These are phyloP conservation scores for Aptenodytes forsteri DNA, from an alignment of 2,113 vertebrate genomes.

Conservation along the genomic window DNA sequence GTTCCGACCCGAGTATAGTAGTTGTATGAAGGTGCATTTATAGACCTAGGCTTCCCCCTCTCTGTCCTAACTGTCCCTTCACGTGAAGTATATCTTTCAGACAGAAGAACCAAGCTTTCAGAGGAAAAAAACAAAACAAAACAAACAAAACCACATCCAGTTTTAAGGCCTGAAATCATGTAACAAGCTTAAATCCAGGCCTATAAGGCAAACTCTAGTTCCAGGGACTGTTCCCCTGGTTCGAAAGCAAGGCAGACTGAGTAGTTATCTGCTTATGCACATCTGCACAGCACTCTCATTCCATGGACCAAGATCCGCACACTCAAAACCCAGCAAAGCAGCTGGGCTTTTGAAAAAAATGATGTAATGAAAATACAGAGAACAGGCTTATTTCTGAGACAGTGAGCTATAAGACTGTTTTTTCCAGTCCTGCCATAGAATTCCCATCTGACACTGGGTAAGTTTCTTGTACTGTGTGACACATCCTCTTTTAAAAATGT, in stretches of 20 bases:
- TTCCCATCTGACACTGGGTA: not conserved
- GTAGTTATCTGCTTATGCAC: fast-evolving
- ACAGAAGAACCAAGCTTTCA: not conserved
- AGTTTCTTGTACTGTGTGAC: not conserved
- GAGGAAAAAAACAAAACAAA: not conserved
- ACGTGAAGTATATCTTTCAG: not conserved
- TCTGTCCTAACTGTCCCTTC: not conserved
- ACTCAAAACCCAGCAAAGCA: not conserved
- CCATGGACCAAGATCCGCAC: not conserved
- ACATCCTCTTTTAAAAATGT: not conserved
- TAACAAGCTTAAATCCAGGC: not conserved
- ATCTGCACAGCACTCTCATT: not conserved
- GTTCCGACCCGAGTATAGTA: fast-evolving
- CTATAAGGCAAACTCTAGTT: not conserved
- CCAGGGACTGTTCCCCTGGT: not conserved
- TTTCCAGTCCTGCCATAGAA: not conserved
- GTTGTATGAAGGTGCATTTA: not conserved
- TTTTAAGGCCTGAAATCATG: not conserved
- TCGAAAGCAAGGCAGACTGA: fast-evolving
- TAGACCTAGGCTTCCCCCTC: not conserved
- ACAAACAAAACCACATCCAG: not conserved
- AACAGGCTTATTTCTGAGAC: not conserved
- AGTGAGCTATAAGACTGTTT: not conserved
- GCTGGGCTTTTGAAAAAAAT: not conserved
- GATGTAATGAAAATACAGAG: not conserved